Percentiles rank a stretch among this genome's conserved stretches.
Conservation (phyloP, 1,140 invertebrate species). For the Popillia japonica region DNA sequence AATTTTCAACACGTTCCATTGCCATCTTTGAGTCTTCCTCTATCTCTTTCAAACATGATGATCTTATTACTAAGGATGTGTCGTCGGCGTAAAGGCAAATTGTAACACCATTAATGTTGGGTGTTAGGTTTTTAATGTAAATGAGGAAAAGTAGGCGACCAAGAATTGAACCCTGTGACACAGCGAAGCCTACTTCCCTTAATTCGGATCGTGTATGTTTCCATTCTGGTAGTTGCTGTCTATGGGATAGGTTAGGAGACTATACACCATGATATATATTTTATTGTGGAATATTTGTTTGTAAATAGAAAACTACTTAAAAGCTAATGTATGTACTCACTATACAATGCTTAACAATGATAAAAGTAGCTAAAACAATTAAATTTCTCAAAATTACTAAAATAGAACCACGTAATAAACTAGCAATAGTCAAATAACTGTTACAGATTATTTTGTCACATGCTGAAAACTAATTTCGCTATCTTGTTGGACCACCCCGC, state of each 20-base stretch:
- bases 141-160: not conserved
- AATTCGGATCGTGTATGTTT: not conserved
- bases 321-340: no score
- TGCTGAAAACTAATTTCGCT: no score
- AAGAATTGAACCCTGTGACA: not conserved
- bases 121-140: not conserved
- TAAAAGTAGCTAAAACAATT: no score
- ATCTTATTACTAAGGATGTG: not conserved
- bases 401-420: no score
- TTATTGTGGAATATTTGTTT: no score
- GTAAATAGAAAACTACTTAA: no score
- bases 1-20: not conserved
- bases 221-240: not conserved
- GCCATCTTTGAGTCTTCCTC: not conserved
- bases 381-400: no score
- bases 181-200: not conserved
- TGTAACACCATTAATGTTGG: conserved; percentile 4
- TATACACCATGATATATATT: no score
- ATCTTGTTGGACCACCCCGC: no score
- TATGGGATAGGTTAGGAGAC: not conserved
- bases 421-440: no score
- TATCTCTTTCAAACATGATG: not conserved
- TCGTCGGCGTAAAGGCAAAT: not conserved
- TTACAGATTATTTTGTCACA: no score
- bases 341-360: no score